Percentiles rank a stretch among this genome's conserved stretches.
Conservation (phyloP, 2,113 vertebrate genomes). For the Menidia beryllina region DNA sequence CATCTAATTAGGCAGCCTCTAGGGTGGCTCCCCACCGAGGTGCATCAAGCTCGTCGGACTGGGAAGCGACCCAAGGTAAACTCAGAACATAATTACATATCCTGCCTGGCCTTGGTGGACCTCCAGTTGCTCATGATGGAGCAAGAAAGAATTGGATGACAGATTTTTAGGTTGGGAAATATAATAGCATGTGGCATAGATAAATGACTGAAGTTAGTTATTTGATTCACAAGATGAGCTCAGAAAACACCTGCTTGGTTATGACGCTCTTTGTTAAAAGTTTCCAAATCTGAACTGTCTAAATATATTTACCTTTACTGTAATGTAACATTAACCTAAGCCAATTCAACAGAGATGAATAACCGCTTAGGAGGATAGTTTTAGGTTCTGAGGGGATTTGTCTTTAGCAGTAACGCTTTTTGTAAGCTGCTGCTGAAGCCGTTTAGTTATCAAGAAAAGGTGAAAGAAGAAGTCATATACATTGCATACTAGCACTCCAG, state of each 20-base stretch:
- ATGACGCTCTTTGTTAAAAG: too few species aligned
- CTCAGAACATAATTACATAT: conserved; percentile 20
- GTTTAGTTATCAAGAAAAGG: conserved; percentile 22
- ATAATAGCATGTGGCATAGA: background rate
- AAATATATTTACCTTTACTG: too few species aligned
- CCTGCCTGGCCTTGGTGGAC: conserved; percentile 12
- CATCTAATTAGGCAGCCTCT: conserved; percentile 48
- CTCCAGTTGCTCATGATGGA: conserved; percentile 7
- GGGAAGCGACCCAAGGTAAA: conserved; percentile 29
- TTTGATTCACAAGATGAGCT: background rate
- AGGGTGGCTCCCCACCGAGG: conserved; percentile 22
- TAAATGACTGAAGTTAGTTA: background rate
- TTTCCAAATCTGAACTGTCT: too few species aligned
- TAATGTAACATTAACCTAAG: background rate
- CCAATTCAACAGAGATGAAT: conserved; percentile 1
- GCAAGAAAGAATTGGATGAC: background rate
- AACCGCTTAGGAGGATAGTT: conserved; percentile 7
- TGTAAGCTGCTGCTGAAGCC: conserved; percentile 18
- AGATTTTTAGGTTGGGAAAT: background rate
- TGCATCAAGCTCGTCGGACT: conserved; percentile 13
- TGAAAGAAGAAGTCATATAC: conserved; percentile 19
- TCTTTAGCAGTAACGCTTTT: conserved; percentile 42
- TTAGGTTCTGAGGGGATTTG: conserved; percentile 29
- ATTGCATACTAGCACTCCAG: conserved; percentile 42
- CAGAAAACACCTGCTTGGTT: too few species aligned